Conservation (phyloP, 37 sponge, comb jelly and placozoan genomes). For the Petrosia ficiformis region DNA sequence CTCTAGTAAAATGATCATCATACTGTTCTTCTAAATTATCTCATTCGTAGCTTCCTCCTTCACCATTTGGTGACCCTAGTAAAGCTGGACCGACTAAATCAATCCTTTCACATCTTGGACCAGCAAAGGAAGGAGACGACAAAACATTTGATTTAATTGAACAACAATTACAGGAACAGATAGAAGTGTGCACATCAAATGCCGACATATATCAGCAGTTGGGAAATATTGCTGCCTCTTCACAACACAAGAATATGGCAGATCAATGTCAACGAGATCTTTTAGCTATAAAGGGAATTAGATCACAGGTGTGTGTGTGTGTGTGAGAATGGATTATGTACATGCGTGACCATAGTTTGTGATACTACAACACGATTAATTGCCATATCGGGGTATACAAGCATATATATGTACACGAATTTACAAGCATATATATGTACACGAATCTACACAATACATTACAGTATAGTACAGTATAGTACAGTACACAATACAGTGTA, state of each 20-base stretch:
- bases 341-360: too few species aligned
- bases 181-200: slow-evolving; percentile 53
- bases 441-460: too few species aligned
- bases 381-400: too few species aligned
- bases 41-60: slow-evolving; percentile 33
- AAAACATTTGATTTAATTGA: slow-evolving; percentile 68
- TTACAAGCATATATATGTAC: too few species aligned
- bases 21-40: too few species aligned
- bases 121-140: slow-evolving; percentile 61
- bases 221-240: slow-evolving; percentile 48
- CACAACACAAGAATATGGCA: slow-evolving; percentile 71
- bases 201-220: slow-evolving; percentile 58
- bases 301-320: too few species aligned
- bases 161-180: slow-evolving; percentile 67
- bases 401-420: too few species aligned
- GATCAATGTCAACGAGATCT: slow-evolving; percentile 71
- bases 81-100: slow-evolving; percentile 23
- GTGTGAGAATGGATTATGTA: too few species aligned
- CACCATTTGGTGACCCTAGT: slow-evolving; percentile 43
- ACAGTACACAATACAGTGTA: too few species aligned
- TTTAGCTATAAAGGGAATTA: slow-evolving; percentile 73
- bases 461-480: too few species aligned
- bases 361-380: too few species aligned
- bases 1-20: too few species aligned
- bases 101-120: slow-evolving; percentile 36